A percentile compares a stretch with the other conserved stretches of the same genome.
phyloP scores from a whole-genome alignment of 2,888 invertebrate species.

The Cactoblastis cactorum region DNA sequence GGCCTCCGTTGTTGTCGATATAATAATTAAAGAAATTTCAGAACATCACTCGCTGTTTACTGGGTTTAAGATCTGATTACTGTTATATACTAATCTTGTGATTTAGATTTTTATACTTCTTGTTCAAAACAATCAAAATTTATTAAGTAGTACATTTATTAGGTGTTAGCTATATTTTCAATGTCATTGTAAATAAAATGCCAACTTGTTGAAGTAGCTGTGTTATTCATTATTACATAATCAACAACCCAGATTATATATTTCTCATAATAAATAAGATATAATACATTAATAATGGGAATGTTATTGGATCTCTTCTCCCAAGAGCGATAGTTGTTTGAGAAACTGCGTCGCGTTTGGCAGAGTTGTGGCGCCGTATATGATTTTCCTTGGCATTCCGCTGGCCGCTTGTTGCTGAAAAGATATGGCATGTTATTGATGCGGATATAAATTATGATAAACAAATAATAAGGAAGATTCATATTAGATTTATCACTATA shows the following conservation, averaged over 20 bases:
- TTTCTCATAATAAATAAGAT: slow-evolving; percentile 29
- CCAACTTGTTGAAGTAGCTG: slow-evolving; percentile 75
- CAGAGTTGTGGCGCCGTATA: slow-evolving; percentile 97
- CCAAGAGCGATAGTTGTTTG: slow-evolving; percentile 90
- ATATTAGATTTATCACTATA: no score
- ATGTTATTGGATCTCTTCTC: slow-evolving; percentile 83
- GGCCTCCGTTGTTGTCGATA: background rate
- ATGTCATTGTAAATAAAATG: slow-evolving; percentile 80
- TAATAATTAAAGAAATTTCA: slow-evolving; percentile 25
- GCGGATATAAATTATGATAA: no score
- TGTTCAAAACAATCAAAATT: slow-evolving; percentile 78
- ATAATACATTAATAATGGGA: slow-evolving; percentile 35
- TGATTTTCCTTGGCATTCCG: slow-evolving; percentile 87
- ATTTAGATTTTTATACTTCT: slow-evolving; percentile 79
- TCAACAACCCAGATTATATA: slow-evolving; percentile 28
- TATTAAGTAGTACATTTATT: slow-evolving; percentile 66
- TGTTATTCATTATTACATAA: slow-evolving; percentile 46
- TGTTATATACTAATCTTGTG: slow-evolving; percentile 72
- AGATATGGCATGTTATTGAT: slow-evolving; percentile 6
- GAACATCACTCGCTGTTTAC: slow-evolving; percentile 41
- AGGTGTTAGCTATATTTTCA: slow-evolving; percentile 80
- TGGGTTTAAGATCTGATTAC: slow-evolving; percentile 64
- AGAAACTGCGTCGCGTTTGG: slow-evolving; percentile 96
- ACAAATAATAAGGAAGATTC: no score
- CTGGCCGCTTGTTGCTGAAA: slow-evolving; percentile 83